Evolutionary conservation across 2,888 invertebrate genomes (phyloP), one percentile per base, ranked within the genome.

Genomic region (Alcis repandata): DNA sequence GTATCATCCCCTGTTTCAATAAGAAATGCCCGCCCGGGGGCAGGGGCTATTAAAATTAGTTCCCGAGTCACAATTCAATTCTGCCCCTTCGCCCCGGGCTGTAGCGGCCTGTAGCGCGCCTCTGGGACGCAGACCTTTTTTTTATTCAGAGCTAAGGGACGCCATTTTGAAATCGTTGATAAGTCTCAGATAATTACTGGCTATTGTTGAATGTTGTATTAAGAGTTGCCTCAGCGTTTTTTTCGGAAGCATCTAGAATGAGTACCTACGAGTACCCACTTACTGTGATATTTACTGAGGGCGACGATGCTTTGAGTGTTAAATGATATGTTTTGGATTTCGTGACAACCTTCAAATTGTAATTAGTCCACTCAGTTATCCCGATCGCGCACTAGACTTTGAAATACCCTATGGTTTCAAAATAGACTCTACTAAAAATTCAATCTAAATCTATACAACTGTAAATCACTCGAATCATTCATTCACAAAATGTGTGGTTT

Each of bases 21-120:
- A 69, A 75, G 74, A 74, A 73, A 74, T 75, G 71, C 64, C 70
- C 73, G 72, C 71, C 68, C 62, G 63, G 68, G 70, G 69, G 72
- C 63, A 57, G 67, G 57, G 63, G 49, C 78, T 79, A 84, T 87
- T 85, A 83, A 83, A 86, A 85, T 88, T 85, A 85, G 85, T 86
- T 83, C 75, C 72, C 40, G 78, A 77, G 76, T 75, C 79, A 76
- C 75, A 80, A 84, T 86, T 86, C 82, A 84, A 87, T 86, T 85
- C 79, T 65, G 70, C 56, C 52, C 51, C 57, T 59, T 54, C 45
- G 33, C 53, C 54, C 41, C 33, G 33, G 46, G 33, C 54, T 27
- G 27, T 15, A 46, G n/a, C 45, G 27, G 17, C 32, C 17, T 49
- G 4, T 33, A 49, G 10, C 51, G 20, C 11, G 45, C 54, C 63